Conservation (phyloP, 2,797 vertebrate species). For the Sebastes itinus region DNA sequence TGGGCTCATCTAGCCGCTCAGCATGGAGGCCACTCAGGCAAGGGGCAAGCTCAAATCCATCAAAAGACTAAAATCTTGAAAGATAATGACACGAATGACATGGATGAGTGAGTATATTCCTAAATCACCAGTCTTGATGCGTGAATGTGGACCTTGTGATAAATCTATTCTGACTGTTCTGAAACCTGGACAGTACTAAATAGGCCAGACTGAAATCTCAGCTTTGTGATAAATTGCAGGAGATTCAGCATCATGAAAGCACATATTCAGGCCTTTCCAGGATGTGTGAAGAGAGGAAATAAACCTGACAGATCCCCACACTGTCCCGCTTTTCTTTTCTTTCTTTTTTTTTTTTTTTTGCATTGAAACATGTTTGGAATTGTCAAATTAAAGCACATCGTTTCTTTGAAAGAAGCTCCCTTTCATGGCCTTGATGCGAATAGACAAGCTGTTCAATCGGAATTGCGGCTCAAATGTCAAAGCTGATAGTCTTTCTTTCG, state of each 20-base stretch:
- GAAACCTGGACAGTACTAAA: conserved; percentile 28
- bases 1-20: conserved; percentile 9
- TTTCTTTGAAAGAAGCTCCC: conserved; percentile 53
- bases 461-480: conserved; percentile 67
- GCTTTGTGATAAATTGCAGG: conserved; percentile 21
- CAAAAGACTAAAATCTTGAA: conserved; percentile 37
- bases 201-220: conserved; percentile 34
- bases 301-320: conserved; percentile 40
- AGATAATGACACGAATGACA: conserved; percentile 29
- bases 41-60: conserved; percentile 7
- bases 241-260: conserved; percentile 10
- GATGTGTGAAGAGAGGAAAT: conserved; percentile 23
- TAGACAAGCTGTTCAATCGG: conserved; percentile 65
- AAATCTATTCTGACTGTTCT: conserved; percentile 21
- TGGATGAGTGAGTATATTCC: conserved; percentile 20
- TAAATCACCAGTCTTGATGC: conserved; percentile 7
- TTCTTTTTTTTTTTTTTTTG: not conserved
- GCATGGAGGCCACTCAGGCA: conserved; percentile 12
- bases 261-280: conserved; percentile 20
- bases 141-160: conserved; percentile 19
- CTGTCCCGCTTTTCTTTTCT: conserved; percentile 26
- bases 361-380: conserved; percentile 43
- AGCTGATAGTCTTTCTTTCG: conserved; percentile 53
- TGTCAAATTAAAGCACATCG: conserved; percentile 61
- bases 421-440: conserved; percentile 55